Base-by-base conservation (phyloP, 2,797 vertebrate species). In the Muscicapa comitata region DNA sequence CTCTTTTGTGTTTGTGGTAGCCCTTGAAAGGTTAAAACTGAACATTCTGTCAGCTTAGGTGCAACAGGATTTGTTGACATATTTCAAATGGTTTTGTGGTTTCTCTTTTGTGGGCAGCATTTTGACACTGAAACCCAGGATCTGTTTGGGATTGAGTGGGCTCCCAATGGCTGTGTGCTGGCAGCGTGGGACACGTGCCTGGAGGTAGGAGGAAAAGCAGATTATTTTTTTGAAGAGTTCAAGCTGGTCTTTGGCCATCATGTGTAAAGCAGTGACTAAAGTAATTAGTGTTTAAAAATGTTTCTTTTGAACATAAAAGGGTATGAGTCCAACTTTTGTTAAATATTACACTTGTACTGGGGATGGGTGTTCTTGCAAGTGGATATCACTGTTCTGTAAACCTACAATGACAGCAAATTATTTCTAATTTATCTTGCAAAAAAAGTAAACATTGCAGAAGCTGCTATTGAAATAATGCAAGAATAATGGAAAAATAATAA, bases 91-190 rank as follows among this genome's bases (percentile, higher is more conserved):
- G 13, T 8, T 55, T 66, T 51, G 40, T 57, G 50, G 38, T 86
- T 73, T 71, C 33, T 90, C 33, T 82, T 51, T 11, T 24, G 67
- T 77, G 40, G 42, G 54, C 95, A 99, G 99, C 99, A 99, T 97
- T 99, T 99, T 97, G 99, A 99, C 75, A 98, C 99, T 0, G 99
- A 99, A 88, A 99, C 99, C 0, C 99, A 99, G 94, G 99, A 99
- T 87, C 97, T 99, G 19, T 97, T 98, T 3, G 99, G 99, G 71
- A 96, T 99, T 38, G 99, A 99, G 87, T 99, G 99, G 99, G 99
- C 99, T 86, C 99, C 99, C 3, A 99, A 99, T 9, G 98, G 99
- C 94, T 99, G 99, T 70, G 99, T 99, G 61, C 97, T 99, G 96
- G 99, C 99, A 2, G 99, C 81, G 6, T 99, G 99, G 99, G 99